Percentiles rank a stretch among this genome's conserved stretches.
Conservation (phyloP, 2,888 invertebrate species). For the Spilosoma lubricipeda region DNA sequence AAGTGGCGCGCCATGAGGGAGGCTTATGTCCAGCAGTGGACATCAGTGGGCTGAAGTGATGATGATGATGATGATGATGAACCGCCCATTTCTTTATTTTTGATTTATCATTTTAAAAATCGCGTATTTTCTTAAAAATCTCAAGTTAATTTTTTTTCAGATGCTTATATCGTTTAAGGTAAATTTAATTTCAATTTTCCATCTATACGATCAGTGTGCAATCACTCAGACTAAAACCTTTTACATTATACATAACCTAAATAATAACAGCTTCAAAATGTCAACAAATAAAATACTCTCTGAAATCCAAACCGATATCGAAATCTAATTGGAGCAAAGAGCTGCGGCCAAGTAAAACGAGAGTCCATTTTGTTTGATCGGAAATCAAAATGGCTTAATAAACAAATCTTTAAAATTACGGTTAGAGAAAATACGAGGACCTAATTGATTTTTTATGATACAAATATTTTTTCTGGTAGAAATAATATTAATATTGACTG, state of each 20-base stretch:
- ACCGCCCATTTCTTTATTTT: too few relatives aligned
- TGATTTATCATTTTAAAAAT: too few relatives aligned
- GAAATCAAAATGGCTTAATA: conserved; percentile 20
- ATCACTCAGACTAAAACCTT: neutral
- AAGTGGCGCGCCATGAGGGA: too few relatives aligned
- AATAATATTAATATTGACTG: neutral
- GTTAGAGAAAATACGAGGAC: conserved; percentile 1
- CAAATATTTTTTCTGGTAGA: neutral
- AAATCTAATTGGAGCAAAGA: conserved; percentile 38
- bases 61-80: too few relatives aligned
- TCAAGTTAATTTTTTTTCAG: too few relatives aligned
- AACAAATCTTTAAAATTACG: conserved; percentile 8
- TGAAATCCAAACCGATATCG: conserved; percentile 25
- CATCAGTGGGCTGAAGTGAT: too few relatives aligned
- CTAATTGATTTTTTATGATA: neutral
- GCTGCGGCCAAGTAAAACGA: conserved; percentile 28
- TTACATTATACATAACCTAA: neutral
- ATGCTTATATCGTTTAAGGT: neutral
- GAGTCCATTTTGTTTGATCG: conserved; percentile 17
- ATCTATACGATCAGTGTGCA: neutral
- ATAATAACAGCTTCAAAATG: conserved; percentile 18
- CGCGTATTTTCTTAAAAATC: too few relatives aligned
- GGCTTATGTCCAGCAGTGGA: too few relatives aligned
- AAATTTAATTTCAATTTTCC: neutral
- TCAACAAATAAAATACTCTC: conserved; percentile 22